Percentiles rank a stretch among this genome's conserved stretches.
Conservation (phyloP, 2,113 vertebrate genomes). For the Otus sunia region DNA sequence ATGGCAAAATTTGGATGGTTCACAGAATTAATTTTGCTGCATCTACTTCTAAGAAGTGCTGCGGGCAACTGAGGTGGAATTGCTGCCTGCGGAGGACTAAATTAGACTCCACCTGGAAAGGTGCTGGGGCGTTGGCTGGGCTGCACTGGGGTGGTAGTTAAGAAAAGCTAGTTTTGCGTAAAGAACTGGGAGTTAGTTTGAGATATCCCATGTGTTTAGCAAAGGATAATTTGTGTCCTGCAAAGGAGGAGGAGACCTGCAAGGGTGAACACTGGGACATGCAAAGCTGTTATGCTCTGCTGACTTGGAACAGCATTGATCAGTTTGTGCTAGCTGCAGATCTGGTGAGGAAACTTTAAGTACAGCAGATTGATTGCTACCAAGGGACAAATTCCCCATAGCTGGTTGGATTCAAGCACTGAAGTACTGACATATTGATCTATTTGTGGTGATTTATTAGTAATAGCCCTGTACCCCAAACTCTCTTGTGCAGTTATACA, state of each 20-base stretch:
- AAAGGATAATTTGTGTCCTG: not conserved
- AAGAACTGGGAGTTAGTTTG: not conserved
- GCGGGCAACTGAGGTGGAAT: not conserved
- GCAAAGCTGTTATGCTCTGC: not conserved
- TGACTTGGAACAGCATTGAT: slow-evolving; percentile 50
- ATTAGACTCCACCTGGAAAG: not conserved
- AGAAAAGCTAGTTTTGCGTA: not conserved
- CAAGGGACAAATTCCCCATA: slow-evolving; percentile 38
- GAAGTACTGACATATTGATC: slow-evolving; percentile 45
- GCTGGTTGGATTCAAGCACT: slow-evolving; percentile 14
- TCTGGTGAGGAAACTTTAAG: slow-evolving; percentile 43
- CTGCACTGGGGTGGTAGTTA: not conserved
- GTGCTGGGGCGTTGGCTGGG: not conserved
- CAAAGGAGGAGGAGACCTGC: not conserved
- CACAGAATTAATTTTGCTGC: not conserved
- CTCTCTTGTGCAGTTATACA: not conserved
- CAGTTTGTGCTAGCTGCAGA: slow-evolving; percentile 32
- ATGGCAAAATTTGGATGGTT: not conserved
- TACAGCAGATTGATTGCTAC: slow-evolving; percentile 51
- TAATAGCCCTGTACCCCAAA: slow-evolving; percentile 19
- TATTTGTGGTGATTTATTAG: slow-evolving; percentile 38
- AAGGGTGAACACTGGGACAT: not conserved
- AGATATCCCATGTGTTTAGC: not conserved
- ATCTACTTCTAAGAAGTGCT: not conserved
- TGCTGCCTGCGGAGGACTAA: not conserved